A percentile compares a stretch with the other conserved stretches of the same genome.
phyloP scores from a whole-genome alignment of 2,797 vertebrate species.

The Pseudotriccus pelzelni region DNA sequence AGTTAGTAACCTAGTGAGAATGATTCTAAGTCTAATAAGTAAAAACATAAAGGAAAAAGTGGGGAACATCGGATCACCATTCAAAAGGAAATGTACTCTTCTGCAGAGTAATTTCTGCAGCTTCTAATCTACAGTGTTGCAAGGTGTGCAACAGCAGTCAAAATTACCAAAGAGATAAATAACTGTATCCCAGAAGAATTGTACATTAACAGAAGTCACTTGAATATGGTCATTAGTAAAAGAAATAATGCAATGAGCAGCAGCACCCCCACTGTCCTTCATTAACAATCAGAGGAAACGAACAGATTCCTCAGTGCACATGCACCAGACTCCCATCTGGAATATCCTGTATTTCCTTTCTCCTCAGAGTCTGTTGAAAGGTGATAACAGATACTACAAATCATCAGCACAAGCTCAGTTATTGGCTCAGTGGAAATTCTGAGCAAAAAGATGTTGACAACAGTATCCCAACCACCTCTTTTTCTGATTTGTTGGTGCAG shows the following conservation, averaged over 20 bases:
- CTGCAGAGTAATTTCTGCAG: neutral
- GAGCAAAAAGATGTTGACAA: slow-evolving; percentile 59
- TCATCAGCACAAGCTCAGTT: slow-evolving; percentile 63
- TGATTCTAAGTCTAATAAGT: neutral
- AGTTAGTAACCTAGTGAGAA: neutral
- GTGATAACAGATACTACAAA: slow-evolving; percentile 69
- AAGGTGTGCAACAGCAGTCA: neutral
- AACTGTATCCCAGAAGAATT: neutral
- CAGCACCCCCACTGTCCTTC: slow-evolving; percentile 59
- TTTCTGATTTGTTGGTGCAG: slow-evolving; percentile 37
- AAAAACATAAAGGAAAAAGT: neutral
- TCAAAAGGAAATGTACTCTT: slow-evolving; percentile 7
- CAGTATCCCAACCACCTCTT: slow-evolving; percentile 31
- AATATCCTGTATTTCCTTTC: slow-evolving; percentile 75
- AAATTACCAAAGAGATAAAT: neutral
- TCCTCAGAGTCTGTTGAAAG: slow-evolving; percentile 62
- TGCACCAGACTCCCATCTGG: slow-evolving; percentile 67
- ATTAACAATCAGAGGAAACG: slow-evolving; percentile 78
- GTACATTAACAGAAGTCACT: slow-evolving; percentile 34
- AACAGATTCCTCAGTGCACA: slow-evolving; percentile 63
- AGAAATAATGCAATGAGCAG: slow-evolving; percentile 20
- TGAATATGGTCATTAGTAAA: slow-evolving; percentile 17
- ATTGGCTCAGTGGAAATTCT: slow-evolving; percentile 63
- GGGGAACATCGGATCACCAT: neutral
- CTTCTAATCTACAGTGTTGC: neutral